A percentile compares a stretch with the other conserved stretches of the same genome.
phyloP scores from a whole-genome alignment of 2,113 vertebrate species.

The Lampris incognitus region DNA sequence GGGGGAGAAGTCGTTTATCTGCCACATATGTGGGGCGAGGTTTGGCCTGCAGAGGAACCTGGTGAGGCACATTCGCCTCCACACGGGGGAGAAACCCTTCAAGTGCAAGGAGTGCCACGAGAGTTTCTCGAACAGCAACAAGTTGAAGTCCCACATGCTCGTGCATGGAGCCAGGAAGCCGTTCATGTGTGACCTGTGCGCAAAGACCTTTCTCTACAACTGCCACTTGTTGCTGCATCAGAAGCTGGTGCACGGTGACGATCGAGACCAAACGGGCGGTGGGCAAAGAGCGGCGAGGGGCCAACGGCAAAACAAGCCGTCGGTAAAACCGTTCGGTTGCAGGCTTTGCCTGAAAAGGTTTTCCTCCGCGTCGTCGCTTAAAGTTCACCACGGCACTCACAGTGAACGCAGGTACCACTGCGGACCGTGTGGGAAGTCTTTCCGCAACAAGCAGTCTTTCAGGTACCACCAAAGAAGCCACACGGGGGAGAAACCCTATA shows the following conservation, averaged over 20 bases:
- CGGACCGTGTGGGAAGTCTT: conserved; percentile 68
- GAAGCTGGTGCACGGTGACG: conserved; percentile 65
- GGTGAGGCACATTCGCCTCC: conserved; percentile 73
- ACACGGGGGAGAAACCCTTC: conserved; percentile 76
- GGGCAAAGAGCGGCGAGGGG: conserved; percentile 9
- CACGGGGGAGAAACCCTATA: conserved; percentile 76
- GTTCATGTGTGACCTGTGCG: conserved; percentile 76
- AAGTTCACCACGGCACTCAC: conserved; percentile 70
- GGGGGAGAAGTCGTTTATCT: conserved; percentile 75
- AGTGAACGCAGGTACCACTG: conserved; percentile 75
- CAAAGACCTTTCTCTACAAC: conserved; percentile 79
- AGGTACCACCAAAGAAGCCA: conserved; percentile 76
- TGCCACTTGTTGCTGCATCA: conserved; percentile 72
- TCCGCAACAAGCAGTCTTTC: conserved; percentile 77
- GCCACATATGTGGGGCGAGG: conserved; percentile 73
- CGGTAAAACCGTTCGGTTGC: conserved; percentile 71
- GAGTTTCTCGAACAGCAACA: conserved; percentile 75
- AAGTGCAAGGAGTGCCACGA: conserved; percentile 70
- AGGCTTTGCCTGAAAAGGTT: conserved; percentile 73
- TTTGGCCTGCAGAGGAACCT: conserved; percentile 78
- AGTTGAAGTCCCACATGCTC: conserved; percentile 78
- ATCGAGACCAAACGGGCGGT: conserved; percentile 30
- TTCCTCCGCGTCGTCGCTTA: conserved; percentile 65
- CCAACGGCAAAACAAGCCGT: conserved; percentile 42
- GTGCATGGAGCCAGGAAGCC: conserved; percentile 73